Conservation (phyloP, 2,888 invertebrate genomes). For the Tipula vernalis region DNA sequence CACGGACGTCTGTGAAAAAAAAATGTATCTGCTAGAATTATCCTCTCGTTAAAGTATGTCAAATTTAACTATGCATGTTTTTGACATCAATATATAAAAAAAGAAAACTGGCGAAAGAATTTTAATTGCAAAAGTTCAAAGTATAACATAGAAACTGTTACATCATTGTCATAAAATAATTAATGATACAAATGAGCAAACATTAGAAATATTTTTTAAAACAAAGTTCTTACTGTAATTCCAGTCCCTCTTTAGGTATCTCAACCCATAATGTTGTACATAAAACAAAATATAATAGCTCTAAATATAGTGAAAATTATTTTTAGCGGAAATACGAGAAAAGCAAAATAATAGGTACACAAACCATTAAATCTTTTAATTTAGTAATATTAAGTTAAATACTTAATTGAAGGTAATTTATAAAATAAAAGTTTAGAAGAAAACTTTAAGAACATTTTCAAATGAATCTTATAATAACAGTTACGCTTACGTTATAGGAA, state of each 20-base stretch:
- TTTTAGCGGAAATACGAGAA: not conserved
- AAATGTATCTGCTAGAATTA: too few relatives aligned
- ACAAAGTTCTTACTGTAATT: not conserved
- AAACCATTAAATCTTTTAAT: not conserved
- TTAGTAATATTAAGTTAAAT: not conserved
- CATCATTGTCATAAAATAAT: too few relatives aligned
- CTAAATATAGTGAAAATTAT: not conserved
- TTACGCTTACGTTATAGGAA: not conserved
- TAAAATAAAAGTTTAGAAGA: not conserved
- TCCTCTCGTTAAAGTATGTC: too few relatives aligned
- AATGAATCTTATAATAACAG: not conserved
- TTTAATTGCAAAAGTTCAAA: too few relatives aligned
- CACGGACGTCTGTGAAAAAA: too few relatives aligned
- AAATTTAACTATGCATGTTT: too few relatives aligned
- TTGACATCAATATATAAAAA: too few relatives aligned
- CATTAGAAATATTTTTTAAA: not conserved
- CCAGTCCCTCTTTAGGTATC: not conserved
- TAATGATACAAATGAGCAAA: too few relatives aligned
- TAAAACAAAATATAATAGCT: not conserved
- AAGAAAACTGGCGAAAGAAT: too few relatives aligned
- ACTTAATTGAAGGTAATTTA: not conserved
- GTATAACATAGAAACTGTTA: too few relatives aligned
- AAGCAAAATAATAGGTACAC: not conserved
- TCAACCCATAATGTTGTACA: not conserved
- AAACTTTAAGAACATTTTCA: not conserved